phyloP scores from a whole-genome alignment of 2,113 vertebrate genomes.

The Lichenostomus cassidix region DNA sequence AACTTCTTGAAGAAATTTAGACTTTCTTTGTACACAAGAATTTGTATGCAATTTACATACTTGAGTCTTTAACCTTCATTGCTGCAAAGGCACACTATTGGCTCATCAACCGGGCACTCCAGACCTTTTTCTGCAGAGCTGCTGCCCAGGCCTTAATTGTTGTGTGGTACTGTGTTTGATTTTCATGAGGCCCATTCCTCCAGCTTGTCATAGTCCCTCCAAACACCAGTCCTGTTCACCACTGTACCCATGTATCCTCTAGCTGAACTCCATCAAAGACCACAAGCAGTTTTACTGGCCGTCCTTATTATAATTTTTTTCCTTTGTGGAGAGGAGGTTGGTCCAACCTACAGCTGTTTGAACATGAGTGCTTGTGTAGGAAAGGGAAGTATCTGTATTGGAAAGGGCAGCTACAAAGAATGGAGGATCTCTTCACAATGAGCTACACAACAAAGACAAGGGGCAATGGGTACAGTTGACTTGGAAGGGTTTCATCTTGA shows the following conservation, averaged over 20 bases:
- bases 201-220: not conserved
- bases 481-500: not conserved
- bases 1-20: not conserved
- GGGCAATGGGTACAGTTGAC: not conserved
- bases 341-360: not conserved
- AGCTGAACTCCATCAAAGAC: not conserved
- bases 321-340: not conserved
- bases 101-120: not conserved
- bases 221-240: not conserved
- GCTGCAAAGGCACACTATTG: not conserved
- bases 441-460: not conserved
- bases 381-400: not conserved
- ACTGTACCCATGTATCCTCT: not conserved
- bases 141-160: not conserved
- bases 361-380: not conserved
- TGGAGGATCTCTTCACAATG: not conserved
- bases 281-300: not conserved
- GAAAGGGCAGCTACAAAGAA: not conserved
- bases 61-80: not conserved
- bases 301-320: not conserved
- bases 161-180: not conserved
- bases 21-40: not conserved
- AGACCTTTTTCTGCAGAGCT: not conserved
- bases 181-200: not conserved
- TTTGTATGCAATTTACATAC: not conserved